phyloP scores from a whole-genome alignment of 2,113 vertebrate genomes.

The Paramisgurnus dabryanus region DNA sequence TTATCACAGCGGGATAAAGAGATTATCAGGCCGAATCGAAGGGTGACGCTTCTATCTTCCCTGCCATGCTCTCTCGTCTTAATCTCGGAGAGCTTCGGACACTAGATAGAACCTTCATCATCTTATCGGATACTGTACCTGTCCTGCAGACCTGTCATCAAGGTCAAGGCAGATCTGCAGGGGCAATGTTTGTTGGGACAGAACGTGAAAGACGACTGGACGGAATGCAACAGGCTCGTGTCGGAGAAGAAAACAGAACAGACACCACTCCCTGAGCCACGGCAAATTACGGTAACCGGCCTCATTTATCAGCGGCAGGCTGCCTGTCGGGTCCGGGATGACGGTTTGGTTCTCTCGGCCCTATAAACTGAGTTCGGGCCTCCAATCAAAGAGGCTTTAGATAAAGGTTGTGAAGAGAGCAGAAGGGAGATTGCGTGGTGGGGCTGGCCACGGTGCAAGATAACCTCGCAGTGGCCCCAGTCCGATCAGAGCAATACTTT shows the following conservation, averaged over 20 bases:
- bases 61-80: slow-evolving; percentile 55
- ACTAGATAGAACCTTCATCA: slow-evolving; percentile 28
- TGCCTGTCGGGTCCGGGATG: not conserved
- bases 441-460: not conserved
- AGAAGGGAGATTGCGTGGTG: not conserved
- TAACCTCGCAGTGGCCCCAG: slow-evolving; percentile 15
- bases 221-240: not conserved
- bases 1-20: slow-evolving; percentile 73
- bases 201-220: not conserved
- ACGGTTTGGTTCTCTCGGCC: not conserved
- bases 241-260: not conserved
- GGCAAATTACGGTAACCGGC: not conserved
- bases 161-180: slow-evolving; percentile 43
- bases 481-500: slow-evolving; percentile 19
- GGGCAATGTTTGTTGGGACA: slow-evolving; percentile 8
- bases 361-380: slow-evolving; percentile 28
- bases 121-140: slow-evolving; percentile 8
- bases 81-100: slow-evolving; percentile 51
- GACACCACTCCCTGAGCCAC: not conserved
- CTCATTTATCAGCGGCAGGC: slow-evolving; percentile 10
- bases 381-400: slow-evolving; percentile 41
- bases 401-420: slow-evolving; percentile 39
- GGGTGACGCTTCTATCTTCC: slow-evolving; percentile 54
- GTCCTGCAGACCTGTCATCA: slow-evolving; percentile 42
- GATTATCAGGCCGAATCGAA: slow-evolving; percentile 66